Conservation (phyloP, 2,888 invertebrate genomes). For the Drosophila antonietae region DNA sequence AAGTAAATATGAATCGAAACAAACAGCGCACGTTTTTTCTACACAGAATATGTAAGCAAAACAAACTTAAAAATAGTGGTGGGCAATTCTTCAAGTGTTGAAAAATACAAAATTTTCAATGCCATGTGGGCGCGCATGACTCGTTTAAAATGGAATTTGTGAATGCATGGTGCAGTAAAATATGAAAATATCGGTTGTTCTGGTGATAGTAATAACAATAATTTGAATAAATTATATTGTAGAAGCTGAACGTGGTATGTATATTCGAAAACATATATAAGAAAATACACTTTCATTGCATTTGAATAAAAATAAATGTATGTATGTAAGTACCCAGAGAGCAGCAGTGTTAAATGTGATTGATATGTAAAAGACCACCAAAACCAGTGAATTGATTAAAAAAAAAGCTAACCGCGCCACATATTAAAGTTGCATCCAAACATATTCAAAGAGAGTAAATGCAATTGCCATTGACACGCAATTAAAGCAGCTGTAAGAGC, state of each 20-base stretch:
- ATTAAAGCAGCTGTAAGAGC: constrained; percentile 34
- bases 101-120: not conserved
- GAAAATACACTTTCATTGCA: not conserved
- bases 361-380: not conserved
- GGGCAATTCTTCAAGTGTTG: constrained; percentile 34
- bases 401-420: not conserved
- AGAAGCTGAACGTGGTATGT: not conserved
- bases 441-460: not conserved
- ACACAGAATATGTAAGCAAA: constrained; percentile 50
- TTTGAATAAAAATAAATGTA: not conserved
- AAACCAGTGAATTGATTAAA: not conserved
- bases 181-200: constrained; percentile 6
- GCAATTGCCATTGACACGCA: constrained; percentile 35
- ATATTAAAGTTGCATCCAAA: not conserved
- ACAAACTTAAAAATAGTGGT: constrained; percentile 43
- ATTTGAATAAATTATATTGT: not conserved
- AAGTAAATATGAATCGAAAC: not conserved
- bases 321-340: not conserved
- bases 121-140: constrained; percentile 34
- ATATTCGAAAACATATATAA: not conserved
- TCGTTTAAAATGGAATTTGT: constrained; percentile 26
- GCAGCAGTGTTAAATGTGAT: not conserved
- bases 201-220: not conserved
- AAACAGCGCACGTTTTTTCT: constrained; percentile 53
- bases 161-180: not conserved